Base-by-base conservation (phyloP, 2,797 vertebrate species). In the Bucorvus abyssinicus region DNA sequence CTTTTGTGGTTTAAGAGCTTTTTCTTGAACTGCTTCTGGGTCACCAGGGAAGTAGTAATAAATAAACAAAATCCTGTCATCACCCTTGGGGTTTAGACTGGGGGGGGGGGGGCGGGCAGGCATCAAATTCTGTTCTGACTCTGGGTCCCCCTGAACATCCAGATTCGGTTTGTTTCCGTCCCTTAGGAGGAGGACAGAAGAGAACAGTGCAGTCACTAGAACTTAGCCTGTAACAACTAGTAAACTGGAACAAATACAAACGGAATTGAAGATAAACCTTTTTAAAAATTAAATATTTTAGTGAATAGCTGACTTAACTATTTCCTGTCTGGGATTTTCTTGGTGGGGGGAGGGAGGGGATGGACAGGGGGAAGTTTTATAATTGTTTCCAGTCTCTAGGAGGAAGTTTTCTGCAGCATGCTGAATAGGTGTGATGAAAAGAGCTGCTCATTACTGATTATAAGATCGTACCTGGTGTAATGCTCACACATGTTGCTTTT, bases 341-440 rank as follows among this genome's bases (percentile, higher is more conserved):
- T n/a, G 15, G 12, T 19, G 22, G 5, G 24, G 22, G 10, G 32
- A 12, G 22, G 45, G 34, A 49, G 14, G 22, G 45, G 34, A 49
- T 63, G 38, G 61, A 7, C 14, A 30, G 42, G 42, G 30, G 17
- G 53, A 40, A 56, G n/a, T n/a, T 38, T 87, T 73, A 29, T 38
- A 90, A 77, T 82, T 92, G 64, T 87, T 96, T 90, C 90, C 86
- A 94, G 57, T 90, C 38, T 49, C 38, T 64, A 52, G 68, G 60
- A 53, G 45, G 32, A 71, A 10, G 47, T 94, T 80, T 75, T 89
- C 65, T 94, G 60, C 24, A 14, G 45, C 61, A 6, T 40, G 24
- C 61, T 77, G 75, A 87, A 53, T 32, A 74, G 75, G 32, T 61
- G 68, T 67, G 59, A 59, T 95, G 83, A 82, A 85, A 85, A 57